Conservation (phyloP, 2,113 vertebrate genomes). For the Naja naja region DNA sequence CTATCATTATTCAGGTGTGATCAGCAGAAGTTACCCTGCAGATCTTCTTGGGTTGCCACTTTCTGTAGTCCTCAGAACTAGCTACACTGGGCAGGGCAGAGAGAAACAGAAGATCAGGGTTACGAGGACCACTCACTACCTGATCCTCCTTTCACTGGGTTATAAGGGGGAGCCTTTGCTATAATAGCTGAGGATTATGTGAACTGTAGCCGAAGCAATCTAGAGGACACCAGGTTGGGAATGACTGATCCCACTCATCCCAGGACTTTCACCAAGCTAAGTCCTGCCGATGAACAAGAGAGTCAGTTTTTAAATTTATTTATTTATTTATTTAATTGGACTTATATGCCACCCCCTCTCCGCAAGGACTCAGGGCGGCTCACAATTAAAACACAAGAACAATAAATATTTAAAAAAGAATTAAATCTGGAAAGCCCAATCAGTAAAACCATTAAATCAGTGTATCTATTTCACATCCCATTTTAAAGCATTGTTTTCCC, state of each 20-base stretch:
- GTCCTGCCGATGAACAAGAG: neutral
- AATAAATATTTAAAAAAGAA: no score
- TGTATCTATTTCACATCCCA: neutral
- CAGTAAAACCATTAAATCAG: no score
- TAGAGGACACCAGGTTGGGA: neutral
- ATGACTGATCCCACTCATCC: no score
- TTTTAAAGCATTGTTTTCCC: neutral
- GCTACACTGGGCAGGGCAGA: neutral
- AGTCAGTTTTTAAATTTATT: neutral
- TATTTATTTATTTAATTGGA: no score
- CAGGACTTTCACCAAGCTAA: neutral
- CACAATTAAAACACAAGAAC: no score
- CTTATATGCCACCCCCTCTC: no score
- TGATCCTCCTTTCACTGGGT: neutral
- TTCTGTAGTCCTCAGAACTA: neutral
- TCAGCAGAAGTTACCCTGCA: neutral
- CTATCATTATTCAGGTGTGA: neutral
- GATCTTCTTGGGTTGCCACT: neutral
- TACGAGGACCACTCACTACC: neutral
- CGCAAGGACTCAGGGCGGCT: no score
- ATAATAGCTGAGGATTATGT: neutral
- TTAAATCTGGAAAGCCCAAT: no score
- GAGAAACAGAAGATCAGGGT: neutral
- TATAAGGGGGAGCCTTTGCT: neutral
- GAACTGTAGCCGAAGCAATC: neutral